Base-by-base conservation (phyloP, 2,113 vertebrate genomes). In the Rhea americana region DNA sequence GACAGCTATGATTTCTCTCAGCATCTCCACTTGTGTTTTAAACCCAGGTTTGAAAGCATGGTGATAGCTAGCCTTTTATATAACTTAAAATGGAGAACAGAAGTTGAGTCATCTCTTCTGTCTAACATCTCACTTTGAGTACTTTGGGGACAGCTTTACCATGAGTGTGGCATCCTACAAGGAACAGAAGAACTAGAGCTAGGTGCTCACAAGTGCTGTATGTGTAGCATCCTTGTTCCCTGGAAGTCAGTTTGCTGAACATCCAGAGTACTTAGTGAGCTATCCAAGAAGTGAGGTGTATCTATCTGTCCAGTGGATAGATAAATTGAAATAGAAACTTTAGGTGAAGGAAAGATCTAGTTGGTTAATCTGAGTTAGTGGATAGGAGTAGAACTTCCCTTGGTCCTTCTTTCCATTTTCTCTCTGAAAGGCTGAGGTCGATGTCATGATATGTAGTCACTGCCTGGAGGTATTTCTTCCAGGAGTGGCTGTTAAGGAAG, bases 61-160 rank as follows among this genome's bases (percentile, higher is more conserved):
- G 51, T 87, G 72, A 55, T 87, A 82, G 48, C 76, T 65, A 48
- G 61, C 30, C 82, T 83, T 90, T 93, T 95, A 93, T 95, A 75
- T 65, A 91, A 89, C 70, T 65, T 81, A 26, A 77, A 41, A 7
- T 7, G 82, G 89, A 81, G 91, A 93, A 21, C 89, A 85, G 74
- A 30, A 58, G 92, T 92, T 94, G 96, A 96, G 87, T 96, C 93
- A 96, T 96, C 84, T 92, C 84, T 85, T 81, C 47, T 61, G 43
- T 47, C 65, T 81, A 37, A 82, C 92, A 85, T 95, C 93, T 92
- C 91, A 83, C 91, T 72, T 39, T 47, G 63, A 81, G 68, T 53
- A 13, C 85, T 70, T 59, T 5, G 55, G 82, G 85, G 91, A 76
- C 62, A 91, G 92, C 75, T 85, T 50, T 71, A 41, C 65, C 43